Percentiles rank a stretch among this genome's conserved stretches.
phyloP scores from a whole-genome alignment of 2,797 vertebrate genomes.

The Botia kubotai region DNA sequence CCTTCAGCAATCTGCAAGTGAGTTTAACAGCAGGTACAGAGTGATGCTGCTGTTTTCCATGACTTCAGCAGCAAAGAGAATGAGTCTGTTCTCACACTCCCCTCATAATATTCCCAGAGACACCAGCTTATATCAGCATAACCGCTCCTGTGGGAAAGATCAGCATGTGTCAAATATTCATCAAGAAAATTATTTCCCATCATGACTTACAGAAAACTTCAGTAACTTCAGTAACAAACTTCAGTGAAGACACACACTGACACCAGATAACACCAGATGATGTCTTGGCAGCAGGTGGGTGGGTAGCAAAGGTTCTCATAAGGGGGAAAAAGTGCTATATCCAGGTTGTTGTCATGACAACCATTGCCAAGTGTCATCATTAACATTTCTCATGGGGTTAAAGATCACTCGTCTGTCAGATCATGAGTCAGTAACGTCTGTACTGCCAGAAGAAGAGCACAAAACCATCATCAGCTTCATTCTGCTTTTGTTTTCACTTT shows the following conservation, averaged over 20 bases:
- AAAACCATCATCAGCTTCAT: constrained; percentile 78
- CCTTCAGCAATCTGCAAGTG: constrained; percentile 70
- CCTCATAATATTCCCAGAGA: not conserved
- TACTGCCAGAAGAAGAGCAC: constrained; percentile 53
- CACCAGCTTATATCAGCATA: not conserved
- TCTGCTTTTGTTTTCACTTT: not conserved
- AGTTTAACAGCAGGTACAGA: constrained; percentile 71
- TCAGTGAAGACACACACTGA: no score
- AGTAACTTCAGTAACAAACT: no score
- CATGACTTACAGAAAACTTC: not conserved
- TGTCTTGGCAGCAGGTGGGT: constrained; percentile 12
- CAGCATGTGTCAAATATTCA: not conserved
- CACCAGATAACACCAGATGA: not conserved
- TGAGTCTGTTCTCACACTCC: not conserved
- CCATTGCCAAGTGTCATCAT: constrained; percentile 30
- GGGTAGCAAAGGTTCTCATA: constrained; percentile 12
- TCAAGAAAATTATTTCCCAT: not conserved
- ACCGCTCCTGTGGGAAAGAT: not conserved
- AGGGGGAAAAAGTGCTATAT: not conserved
- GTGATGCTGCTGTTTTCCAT: constrained; percentile 35
- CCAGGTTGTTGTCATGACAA: constrained; percentile 51
- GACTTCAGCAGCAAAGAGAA: not conserved
- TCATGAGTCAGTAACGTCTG: constrained; percentile 26
- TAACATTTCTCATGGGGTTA: constrained; percentile 19
- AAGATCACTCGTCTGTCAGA: constrained; percentile 24